Percentiles rank a stretch among this genome's conserved stretches.
phyloP scores from a whole-genome alignment of 2,888 invertebrate genomes.

The Pristionchus exspectatus region DNA sequence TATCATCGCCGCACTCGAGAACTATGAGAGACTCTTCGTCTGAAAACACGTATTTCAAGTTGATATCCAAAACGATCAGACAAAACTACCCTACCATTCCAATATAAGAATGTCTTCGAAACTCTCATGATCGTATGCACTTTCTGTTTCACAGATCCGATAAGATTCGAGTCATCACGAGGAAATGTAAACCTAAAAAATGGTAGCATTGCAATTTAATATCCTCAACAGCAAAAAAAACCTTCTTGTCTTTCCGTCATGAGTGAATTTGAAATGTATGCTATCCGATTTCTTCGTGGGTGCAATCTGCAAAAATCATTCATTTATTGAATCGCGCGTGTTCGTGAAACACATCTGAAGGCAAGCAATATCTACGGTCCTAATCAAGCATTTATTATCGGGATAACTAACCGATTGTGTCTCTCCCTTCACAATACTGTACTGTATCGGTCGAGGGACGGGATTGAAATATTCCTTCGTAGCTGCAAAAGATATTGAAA shows the following conservation, averaged over 20 bases:
- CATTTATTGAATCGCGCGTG: not conserved
- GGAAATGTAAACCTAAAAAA: not conserved
- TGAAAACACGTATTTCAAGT: not conserved
- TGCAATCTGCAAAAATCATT: not conserved
- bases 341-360: not conserved
- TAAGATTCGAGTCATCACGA: not conserved
- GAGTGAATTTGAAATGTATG: slow-evolving; percentile 13
- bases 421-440: not conserved
- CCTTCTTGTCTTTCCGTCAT: slow-evolving; percentile 2
- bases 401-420: not conserved
- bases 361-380: not conserved
- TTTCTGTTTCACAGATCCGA: not conserved
- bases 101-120: not conserved
- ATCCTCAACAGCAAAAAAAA: not conserved
- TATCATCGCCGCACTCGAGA: not conserved
- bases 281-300: not conserved
- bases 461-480: not conserved
- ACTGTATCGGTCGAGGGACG: not conserved
- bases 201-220: not conserved
- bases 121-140: not conserved
- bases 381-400: not conserved
- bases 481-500: not conserved
- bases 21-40: not conserved
- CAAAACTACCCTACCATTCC: not conserved
- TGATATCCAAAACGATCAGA: not conserved